A percentile compares a stretch with the other conserved stretches of the same genome.
Conservation (phyloP, 2,113 vertebrate genomes). For the Hystrix brachyura region DNA sequence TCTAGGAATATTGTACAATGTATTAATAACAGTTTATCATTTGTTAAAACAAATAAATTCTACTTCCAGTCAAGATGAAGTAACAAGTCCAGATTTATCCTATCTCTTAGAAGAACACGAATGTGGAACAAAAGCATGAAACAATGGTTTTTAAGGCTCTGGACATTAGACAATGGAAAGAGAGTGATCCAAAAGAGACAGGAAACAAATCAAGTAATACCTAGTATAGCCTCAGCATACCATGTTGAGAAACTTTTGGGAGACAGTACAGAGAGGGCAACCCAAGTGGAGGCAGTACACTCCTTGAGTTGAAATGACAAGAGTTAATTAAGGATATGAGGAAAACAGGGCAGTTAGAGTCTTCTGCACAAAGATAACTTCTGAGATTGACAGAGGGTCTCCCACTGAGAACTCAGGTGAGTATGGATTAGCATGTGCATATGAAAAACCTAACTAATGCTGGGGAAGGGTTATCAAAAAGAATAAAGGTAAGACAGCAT, state of each 20-base stretch:
- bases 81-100: not conserved
- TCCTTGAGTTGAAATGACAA: not conserved
- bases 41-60: not conserved
- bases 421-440: not conserved
- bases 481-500: not conserved
- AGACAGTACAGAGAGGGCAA: not conserved
- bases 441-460: not conserved
- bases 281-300: not conserved
- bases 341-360: not conserved
- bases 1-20: not conserved
- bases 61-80: not conserved
- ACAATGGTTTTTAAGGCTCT: not conserved
- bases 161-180: not conserved
- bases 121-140: not conserved
- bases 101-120: not conserved
- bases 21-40: not conserved
- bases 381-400: not conserved
- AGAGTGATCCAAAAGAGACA: not conserved
- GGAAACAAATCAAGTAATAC: not conserved
- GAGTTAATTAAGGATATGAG: not conserved
- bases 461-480: not conserved
- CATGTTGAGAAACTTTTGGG: not conserved
- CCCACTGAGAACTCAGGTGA: not conserved
- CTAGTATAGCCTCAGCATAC: not conserved
- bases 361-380: not conserved